A percentile compares a stretch with the other conserved stretches of the same genome.
Evolutionary conservation across 2,113 vertebrate species (phyloP).

Genomic region (Vulpes ferrilata): DNA sequence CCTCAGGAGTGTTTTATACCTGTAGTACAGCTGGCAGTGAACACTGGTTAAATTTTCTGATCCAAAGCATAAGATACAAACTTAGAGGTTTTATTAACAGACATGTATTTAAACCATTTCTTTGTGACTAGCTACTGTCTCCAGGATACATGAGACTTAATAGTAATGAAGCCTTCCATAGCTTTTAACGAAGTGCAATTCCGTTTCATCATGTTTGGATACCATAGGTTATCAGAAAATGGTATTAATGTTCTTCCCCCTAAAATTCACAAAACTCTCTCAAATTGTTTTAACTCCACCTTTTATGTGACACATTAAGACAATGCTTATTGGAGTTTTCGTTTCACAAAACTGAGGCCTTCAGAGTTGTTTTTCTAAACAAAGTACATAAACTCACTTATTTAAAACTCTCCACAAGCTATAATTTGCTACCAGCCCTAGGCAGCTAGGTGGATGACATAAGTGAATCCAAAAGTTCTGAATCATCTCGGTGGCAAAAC

Average conservation of each 20-base stretch:
- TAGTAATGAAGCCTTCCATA: neutral
- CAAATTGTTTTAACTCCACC: constrained; percentile 2
- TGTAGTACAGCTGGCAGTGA: neutral
- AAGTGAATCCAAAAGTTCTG: neutral
- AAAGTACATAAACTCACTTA: constrained; percentile 5
- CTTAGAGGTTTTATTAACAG: neutral
- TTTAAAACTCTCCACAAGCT: constrained; percentile 1
- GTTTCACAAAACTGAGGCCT: constrained; percentile 5
- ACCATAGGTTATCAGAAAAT: constrained; percentile 48
- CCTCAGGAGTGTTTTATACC: neutral
- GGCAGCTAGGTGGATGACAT: neutral
- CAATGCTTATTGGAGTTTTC: constrained; percentile 21
- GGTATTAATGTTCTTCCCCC: neutral
- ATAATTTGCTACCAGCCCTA: neutral
- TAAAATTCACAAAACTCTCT: constrained; percentile 21
- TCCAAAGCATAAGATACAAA: neutral
- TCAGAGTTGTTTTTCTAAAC: neutral
- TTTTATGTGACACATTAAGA: constrained; percentile 33
- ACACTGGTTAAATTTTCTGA: constrained; percentile 7
- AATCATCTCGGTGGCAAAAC: neutral
- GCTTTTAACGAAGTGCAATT: constrained; percentile 38
- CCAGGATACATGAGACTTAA: neutral
- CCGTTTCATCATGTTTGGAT: constrained; percentile 43
- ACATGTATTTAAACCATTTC: constrained; percentile 45
- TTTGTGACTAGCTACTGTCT: constrained; percentile 5